Percentiles rank a stretch among this genome's conserved stretches.
phyloP scores from a whole-genome alignment of 64 coral and sea anemone species.

The Actinia tenebrosa region DNA sequence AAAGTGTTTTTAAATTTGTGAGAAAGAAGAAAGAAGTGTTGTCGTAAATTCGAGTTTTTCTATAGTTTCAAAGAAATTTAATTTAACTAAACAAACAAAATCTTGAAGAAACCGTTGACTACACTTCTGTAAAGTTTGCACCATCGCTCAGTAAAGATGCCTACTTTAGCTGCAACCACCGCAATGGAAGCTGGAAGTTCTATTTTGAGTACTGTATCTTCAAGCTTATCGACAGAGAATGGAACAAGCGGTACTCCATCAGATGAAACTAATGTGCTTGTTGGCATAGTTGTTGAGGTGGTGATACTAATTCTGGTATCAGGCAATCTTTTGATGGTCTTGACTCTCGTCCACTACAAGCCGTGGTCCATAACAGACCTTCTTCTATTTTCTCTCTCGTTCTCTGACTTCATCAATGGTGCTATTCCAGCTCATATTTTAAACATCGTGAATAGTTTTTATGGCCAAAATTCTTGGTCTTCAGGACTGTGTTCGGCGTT shows the following conservation, averaged over 20 bases:
- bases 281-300: conserved; percentile 66
- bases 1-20: not conserved
- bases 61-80: not conserved
- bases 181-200: not conserved
- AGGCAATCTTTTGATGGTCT: conserved; percentile 74
- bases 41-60: no score
- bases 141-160: not conserved
- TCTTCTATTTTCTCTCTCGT: conserved; percentile 72
- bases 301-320: conserved; percentile 46
- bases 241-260: not conserved
- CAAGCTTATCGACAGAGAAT: not conserved
- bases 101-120: not conserved
- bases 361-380: conserved; percentile 76
- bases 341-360: conserved; percentile 69
- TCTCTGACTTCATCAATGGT: conserved; percentile 73
- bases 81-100: not conserved
- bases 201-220: not conserved
- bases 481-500: conserved; percentile 50
- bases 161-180: not conserved
- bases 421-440: conserved; percentile 66
- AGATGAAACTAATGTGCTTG: conserved; percentile 25
- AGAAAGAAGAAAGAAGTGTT: no score
- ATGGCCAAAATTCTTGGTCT: conserved; percentile 66
- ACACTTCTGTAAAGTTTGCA: no score
- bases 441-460: conserved; percentile 77